phyloP scores from a whole-genome alignment of 2,113 vertebrate species.

The Cyphomyrus discorhynchus region DNA sequence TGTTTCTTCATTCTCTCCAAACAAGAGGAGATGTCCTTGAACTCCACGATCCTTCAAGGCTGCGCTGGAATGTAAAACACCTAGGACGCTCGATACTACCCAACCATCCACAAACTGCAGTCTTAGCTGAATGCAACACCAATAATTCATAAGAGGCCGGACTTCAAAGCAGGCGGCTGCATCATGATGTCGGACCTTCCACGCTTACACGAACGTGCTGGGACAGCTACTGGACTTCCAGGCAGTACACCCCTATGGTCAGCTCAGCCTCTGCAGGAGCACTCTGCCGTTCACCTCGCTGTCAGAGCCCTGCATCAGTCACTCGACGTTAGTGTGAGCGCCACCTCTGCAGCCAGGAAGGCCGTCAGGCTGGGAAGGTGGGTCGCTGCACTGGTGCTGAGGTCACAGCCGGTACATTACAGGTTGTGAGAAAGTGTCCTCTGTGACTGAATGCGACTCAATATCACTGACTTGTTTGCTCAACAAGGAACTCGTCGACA shows the following conservation, averaged over 20 bases:
- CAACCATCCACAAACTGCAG: background rate
- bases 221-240: background rate
- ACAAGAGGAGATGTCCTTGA: background rate
- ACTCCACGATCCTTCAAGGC: background rate
- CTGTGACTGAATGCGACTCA: background rate
- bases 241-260: background rate
- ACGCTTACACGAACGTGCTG: background rate
- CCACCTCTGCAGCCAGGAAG: background rate
- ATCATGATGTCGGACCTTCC: background rate
- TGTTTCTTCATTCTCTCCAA: background rate
- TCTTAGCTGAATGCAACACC: background rate
- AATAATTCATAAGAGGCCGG: background rate
- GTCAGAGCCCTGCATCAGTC: background rate
- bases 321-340: background rate
- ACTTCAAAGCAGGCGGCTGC: background rate
- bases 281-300: background rate
- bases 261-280: background rate
- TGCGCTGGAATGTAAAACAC: background rate
- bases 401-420: background rate
- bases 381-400: background rate
- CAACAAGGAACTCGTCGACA: background rate
- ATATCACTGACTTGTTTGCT: background rate
- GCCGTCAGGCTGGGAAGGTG: background rate
- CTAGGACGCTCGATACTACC: background rate
- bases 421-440: background rate